Evolutionary conservation across 2,797 vertebrate genomes (phyloP).

Genomic region (Crocodylus rhombifer): DNA sequence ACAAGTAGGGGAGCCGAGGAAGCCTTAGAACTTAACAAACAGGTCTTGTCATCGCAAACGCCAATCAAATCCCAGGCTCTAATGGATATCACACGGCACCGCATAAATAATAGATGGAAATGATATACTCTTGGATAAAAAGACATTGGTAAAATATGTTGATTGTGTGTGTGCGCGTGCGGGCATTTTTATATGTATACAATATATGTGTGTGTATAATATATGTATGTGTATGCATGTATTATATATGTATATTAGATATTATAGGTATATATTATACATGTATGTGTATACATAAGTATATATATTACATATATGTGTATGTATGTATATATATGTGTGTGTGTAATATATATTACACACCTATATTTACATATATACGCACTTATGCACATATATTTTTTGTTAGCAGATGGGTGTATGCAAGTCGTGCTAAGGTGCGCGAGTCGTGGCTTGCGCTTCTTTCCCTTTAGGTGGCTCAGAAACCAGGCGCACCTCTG

Average conservation of each 20-base stretch:
- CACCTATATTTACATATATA: neutral
- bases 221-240: neutral
- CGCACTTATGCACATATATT: neutral
- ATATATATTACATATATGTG: too few species aligned
- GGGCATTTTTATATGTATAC: too few species aligned
- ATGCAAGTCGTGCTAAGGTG: too few species aligned
- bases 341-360: too few species aligned
- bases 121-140: conserved; percentile 12
- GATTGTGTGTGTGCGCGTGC: neutral
- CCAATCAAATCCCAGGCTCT: conserved; percentile 68
- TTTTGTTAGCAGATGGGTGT: too few species aligned
- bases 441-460: too few species aligned
- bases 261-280: too few species aligned
- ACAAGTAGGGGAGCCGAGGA: conserved; percentile 23
- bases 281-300: too few species aligned
- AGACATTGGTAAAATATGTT: neutral
- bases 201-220: neutral
- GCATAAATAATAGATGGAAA: conserved; percentile 63
- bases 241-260: too few species aligned
- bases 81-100: conserved; percentile 71
- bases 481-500: neutral
- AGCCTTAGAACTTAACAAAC: conserved; percentile 58
- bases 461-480: too few species aligned
- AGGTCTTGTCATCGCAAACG: conserved; percentile 64
- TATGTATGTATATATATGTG: too few species aligned